These are phyloP conservation scores for Ceraclea dissimilis DNA, from an alignment of 2,888 invertebrate species.

Conservation along the genomic window DNA sequence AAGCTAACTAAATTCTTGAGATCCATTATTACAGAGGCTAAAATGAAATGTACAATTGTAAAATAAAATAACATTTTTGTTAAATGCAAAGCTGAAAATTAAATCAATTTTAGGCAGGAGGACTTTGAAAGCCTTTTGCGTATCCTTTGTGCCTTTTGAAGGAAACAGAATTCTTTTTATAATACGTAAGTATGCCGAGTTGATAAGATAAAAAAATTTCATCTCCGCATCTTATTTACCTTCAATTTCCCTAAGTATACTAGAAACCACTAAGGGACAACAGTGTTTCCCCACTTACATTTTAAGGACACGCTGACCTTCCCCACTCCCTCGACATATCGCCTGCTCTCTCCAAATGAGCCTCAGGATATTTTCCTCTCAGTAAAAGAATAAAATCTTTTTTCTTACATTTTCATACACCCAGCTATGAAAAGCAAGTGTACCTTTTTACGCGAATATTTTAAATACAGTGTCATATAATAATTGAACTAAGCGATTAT, in stretches of 20 bases:
- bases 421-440: no score
- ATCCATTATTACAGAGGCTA: no score
- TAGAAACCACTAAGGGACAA: background rate
- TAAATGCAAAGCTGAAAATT: no score
- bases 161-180: background rate
- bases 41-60: no score
- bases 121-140: no score
- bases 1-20: no score
- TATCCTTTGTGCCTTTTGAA: no score
- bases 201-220: background rate
- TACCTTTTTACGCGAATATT: no score
- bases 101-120: no score
- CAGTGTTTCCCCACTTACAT: background rate
- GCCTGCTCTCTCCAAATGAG: background rate
- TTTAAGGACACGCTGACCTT: background rate
- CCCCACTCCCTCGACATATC: background rate
- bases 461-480: no score
- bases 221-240: background rate
- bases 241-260: constrained; percentile 1
- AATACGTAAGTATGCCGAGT: background rate
- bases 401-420: background rate
- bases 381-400: background rate
- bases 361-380: background rate
- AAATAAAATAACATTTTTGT: no score
- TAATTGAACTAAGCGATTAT: no score